Evolutionary conservation across 2,797 vertebrate species (phyloP), one percentile per base, ranked within the genome.

Genomic region (Spinus olivaceus): DNA sequence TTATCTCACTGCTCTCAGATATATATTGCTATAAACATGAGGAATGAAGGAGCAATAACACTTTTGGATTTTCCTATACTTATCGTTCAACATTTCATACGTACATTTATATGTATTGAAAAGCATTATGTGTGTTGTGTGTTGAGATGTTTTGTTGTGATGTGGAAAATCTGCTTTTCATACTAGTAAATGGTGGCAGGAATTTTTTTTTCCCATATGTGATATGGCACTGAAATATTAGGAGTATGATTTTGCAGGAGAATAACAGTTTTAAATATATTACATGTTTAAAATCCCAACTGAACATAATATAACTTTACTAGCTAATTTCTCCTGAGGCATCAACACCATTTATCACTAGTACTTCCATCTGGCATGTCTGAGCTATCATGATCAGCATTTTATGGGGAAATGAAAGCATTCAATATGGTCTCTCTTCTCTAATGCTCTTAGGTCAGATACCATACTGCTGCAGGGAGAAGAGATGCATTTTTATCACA

Each of bases 321-420:
- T 95, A 97, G 91, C 92, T 97, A 94, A 37, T 97, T 97, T 96
- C 96, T 98, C 96, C 97, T 91, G 92, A 95, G 97, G 96, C 96
- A 88, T 97, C 96, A 97, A 96, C 96, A 97, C 90, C 96, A 94
- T 98, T 97, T 97, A 96, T 98, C 97, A 97, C 64, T 96, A 85
- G 88, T 81, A 35, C 91, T 97, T 96, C 97, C 97, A 97, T 97
- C 97, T 98, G 97, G 96, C 84, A 90, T 84, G 88, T 95, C 95
- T 97, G 97, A 97, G 95, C 95, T 95, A 91, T 97, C 90, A 95
- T 89, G 96, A 98, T 98, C 97, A 97, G 96, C 92, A 94, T 96
- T 98, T 98, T 97, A 98, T 97, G 96, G 94, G 93, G 92, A 97
- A 97, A 97, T 97, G 97, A 97, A 97, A 98, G 94, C 90, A 79